Conservation (phyloP, 2,888 invertebrate genomes). For the Lampropteryx suffumata region DNA sequence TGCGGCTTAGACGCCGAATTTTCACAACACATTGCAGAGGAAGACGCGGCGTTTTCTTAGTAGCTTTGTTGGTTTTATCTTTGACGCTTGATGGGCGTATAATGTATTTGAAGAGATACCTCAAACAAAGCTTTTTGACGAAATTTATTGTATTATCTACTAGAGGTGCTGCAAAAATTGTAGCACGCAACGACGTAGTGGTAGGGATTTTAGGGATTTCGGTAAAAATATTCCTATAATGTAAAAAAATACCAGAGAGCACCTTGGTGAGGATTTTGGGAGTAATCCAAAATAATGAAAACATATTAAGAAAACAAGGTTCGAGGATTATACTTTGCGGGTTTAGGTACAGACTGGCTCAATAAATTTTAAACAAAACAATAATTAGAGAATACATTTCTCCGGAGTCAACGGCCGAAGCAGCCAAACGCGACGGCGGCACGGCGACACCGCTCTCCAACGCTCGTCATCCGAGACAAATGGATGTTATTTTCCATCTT, state of each 20-base stretch:
- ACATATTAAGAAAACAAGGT: slow-evolving; percentile 2
- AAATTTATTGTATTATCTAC: neutral
- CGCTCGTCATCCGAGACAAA: slow-evolving; percentile 70
- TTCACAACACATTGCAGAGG: slow-evolving; percentile 31
- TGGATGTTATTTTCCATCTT: slow-evolving; percentile 55
- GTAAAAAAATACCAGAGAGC: too few species aligned
- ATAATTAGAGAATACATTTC: slow-evolving; percentile 50
- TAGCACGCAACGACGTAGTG: too few species aligned
- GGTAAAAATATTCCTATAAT: too few species aligned
- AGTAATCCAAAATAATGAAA: slow-evolving; percentile 3
- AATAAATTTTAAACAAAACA: slow-evolving; percentile 35
- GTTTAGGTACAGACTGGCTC: neutral
- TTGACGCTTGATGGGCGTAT: slow-evolving; percentile 4
- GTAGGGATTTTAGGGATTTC: too few species aligned
- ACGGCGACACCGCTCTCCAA: slow-evolving; percentile 46
- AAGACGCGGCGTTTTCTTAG: slow-evolving; percentile 6
- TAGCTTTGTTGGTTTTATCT: slow-evolving; percentile 21
- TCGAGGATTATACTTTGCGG: slow-evolving; percentile 1
- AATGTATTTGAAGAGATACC: neutral
- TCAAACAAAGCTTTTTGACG: too few species aligned
- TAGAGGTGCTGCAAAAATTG: too few species aligned
- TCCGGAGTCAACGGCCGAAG: slow-evolving; percentile 65
- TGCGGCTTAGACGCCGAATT: slow-evolving; percentile 47
- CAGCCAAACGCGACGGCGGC: slow-evolving; percentile 58
- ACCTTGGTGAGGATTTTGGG: too few species aligned